Conservation (phyloP, 1,140 invertebrate species). For the Drosophila tropicalis region DNA sequence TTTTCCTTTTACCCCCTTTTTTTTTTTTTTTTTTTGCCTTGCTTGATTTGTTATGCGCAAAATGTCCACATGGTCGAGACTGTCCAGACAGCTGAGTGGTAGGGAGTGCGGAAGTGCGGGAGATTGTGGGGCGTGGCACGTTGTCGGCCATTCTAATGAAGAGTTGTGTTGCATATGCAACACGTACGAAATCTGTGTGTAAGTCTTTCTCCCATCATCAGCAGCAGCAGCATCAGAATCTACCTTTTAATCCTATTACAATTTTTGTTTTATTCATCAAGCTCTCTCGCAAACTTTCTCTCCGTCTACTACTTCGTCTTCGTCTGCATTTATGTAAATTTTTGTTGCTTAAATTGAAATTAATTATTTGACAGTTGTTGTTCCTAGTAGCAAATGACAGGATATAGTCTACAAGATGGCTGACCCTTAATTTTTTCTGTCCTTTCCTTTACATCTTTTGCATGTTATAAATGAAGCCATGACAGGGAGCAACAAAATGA, state of each 20-base stretch:
- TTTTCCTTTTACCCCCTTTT: slow-evolving; percentile 52
- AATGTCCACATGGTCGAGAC: slow-evolving; percentile 78
- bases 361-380: slow-evolving; percentile 80
- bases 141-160: slow-evolving; percentile 75
- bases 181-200: slow-evolving; percentile 71
- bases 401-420: slow-evolving; percentile 14
- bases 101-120: neutral
- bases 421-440: slow-evolving; percentile 10
- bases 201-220: slow-evolving; percentile 56
- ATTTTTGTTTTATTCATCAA: slow-evolving; percentile 80
- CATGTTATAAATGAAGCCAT: slow-evolving; percentile 64
- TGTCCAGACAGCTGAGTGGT: slow-evolving; percentile 40
- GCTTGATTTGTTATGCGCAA: slow-evolving; percentile 81
- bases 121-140: slow-evolving; percentile 52
- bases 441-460: slow-evolving; percentile 27
- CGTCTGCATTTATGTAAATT: slow-evolving; percentile 73
- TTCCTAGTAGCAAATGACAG: slow-evolving; percentile 51
- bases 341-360: slow-evolving; percentile 79
- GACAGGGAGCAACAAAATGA: slow-evolving; percentile 28
- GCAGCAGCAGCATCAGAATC: slow-evolving; percentile 45
- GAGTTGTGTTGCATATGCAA: slow-evolving; percentile 76
- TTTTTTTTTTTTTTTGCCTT: slow-evolving; percentile 50
- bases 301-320: slow-evolving; percentile 2
- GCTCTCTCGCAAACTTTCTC: slow-evolving; percentile 28
- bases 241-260: slow-evolving; percentile 80